A percentile compares a stretch with the other conserved stretches of the same genome.
Evolutionary conservation across 2,888 invertebrate species (phyloP).

Genomic region (Boloria euphrosyne): DNA sequence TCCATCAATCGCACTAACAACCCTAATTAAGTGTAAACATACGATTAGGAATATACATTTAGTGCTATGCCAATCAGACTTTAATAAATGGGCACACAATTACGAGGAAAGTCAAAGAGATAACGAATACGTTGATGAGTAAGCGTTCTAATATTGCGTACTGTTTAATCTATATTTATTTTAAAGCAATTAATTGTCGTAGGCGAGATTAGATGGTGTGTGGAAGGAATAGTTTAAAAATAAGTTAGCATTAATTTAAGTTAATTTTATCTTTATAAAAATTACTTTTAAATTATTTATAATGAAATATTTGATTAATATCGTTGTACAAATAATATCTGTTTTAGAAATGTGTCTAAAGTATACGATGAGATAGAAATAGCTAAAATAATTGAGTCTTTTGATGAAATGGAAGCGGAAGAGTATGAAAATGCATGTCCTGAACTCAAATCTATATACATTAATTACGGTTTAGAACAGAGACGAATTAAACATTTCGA

Average conservation of each 20-base stretch:
- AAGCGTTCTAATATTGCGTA: slow-evolving; percentile 39
- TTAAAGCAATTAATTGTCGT: not conserved
- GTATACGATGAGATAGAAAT: slow-evolving; percentile 65
- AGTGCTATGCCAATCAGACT: slow-evolving; percentile 69
- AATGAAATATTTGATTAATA: not conserved
- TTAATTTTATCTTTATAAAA: not conserved
- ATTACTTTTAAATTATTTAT: no score
- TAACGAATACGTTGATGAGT: slow-evolving; percentile 59
- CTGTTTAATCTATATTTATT: not conserved
- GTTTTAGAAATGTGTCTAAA: slow-evolving; percentile 51
- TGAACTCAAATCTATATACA: slow-evolving; percentile 64
- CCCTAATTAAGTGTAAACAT: slow-evolving; percentile 64
- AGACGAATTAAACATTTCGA: slow-evolving; percentile 57
- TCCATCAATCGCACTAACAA: slow-evolving; percentile 58
- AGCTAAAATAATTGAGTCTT: slow-evolving; percentile 52
- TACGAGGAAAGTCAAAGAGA: slow-evolving; percentile 64
- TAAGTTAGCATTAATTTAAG: not conserved
- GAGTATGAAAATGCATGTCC: slow-evolving; percentile 60
- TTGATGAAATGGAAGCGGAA: slow-evolving; percentile 66
- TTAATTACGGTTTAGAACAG: slow-evolving; percentile 60
- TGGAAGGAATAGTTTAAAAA: not conserved
- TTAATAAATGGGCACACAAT: slow-evolving; percentile 62
- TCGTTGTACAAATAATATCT: not conserved
- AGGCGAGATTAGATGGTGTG: not conserved
- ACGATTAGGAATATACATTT: slow-evolving; percentile 65